Percentiles rank a stretch among this genome's conserved stretches.
These are phyloP conservation scores for Cassiopea xamachana DNA, from an alignment of 30 jellyfish, hydroid and myxozoan genomes.

Conservation along the genomic window DNA sequence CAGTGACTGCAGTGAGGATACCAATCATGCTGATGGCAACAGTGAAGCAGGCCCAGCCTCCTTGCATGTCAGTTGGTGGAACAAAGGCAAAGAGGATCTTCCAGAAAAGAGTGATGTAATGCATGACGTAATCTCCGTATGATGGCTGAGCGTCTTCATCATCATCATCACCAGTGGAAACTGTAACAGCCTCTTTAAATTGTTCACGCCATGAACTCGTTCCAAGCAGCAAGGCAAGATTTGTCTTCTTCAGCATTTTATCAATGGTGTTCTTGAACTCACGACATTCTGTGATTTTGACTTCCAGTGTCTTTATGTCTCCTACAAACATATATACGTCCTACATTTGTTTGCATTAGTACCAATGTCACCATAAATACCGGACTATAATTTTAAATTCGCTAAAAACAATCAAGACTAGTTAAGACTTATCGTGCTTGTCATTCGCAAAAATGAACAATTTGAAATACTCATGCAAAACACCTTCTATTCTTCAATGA, in stretches of 20 bases:
- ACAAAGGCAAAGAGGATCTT: conserved; percentile 89
- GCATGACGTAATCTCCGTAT: conserved; percentile 96
- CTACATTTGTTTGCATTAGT: background rate
- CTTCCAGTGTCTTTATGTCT: conserved; percentile 78
- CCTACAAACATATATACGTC: conserved; percentile 74
- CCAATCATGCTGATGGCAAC: conserved; percentile 92
- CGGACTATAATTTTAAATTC: too few species aligned
- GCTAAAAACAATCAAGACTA: too few species aligned
- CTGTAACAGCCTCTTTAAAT: conserved; percentile 94
- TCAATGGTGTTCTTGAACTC: conserved; percentile 96
- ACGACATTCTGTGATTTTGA: conserved; percentile 87
- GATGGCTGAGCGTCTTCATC: conserved; percentile 94
- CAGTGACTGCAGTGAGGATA: conserved; percentile 90
- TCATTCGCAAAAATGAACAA: too few species aligned
- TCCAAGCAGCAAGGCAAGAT: conserved; percentile 77
- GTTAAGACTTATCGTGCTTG: too few species aligned
- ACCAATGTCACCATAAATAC: background rate
- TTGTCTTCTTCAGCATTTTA: conserved; percentile 88
- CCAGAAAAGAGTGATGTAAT: conserved; percentile 95
- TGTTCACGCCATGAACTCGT: conserved; percentile 99
- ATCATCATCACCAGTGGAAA: conserved; percentile 87
- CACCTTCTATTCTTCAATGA: too few species aligned
- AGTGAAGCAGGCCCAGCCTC: conserved; percentile 98
- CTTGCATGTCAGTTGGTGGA: conserved; percentile 96
- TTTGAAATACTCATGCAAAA: too few species aligned